phyloP scores from a whole-genome alignment of 2,113 vertebrate species.

The Platanista minor region DNA sequence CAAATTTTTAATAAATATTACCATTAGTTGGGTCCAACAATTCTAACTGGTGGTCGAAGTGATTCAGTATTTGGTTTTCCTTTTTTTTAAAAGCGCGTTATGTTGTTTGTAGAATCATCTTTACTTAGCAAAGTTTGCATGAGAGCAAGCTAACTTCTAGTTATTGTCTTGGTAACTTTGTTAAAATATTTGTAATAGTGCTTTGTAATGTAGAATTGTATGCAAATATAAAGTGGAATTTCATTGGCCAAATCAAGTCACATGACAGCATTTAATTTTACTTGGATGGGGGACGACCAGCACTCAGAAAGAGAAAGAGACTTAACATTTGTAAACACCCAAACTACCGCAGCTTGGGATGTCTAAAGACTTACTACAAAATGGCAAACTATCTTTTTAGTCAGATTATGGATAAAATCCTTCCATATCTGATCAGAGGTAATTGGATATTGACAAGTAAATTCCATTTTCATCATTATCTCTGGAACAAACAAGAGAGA shows the following conservation, averaged over 20 bases:
- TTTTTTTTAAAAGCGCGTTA: neutral
- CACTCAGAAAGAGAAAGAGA: neutral
- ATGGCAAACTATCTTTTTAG: neutral
- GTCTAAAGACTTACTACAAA: neutral
- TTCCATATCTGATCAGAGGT: neutral
- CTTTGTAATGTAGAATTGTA: neutral
- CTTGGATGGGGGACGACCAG: rapidly evolving
- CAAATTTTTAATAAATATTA: neutral
- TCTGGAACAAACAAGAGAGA: neutral
- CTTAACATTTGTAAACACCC: neutral
- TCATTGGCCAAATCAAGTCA: neutral
- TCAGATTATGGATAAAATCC: neutral
- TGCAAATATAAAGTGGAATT: neutral
- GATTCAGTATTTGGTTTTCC: neutral
- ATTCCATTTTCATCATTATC: neutral
- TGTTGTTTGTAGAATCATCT: neutral
- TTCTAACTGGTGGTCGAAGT: neutral
- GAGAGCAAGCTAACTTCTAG: neutral
- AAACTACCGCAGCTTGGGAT: neutral
- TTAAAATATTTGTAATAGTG: neutral
- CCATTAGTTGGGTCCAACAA: neutral
- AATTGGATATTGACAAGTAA: neutral
- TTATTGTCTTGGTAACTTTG: neutral
- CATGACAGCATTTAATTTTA: neutral
- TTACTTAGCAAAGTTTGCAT: neutral